Base-by-base conservation (phyloP, 2,888 invertebrate species). In the Alsophila aescularia region DNA sequence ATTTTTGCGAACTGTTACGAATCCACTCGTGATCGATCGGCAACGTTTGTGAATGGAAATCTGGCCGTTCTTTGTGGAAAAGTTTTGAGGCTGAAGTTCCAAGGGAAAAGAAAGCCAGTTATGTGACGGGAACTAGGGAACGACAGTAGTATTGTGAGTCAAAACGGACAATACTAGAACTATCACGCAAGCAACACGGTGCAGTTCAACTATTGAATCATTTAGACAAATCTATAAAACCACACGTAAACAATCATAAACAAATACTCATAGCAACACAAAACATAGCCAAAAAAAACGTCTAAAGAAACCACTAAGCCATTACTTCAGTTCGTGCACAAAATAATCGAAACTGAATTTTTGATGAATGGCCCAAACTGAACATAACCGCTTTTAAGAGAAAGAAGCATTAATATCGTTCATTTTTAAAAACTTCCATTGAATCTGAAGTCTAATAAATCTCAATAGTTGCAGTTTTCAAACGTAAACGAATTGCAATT, bases 1-100 rank as follows among this genome's bases (percentile, higher is more conserved):
- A 58, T 58, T 58, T 61, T 42, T 32, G 42, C 13, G 36, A 48
- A 37, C 48, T 42, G 34, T 44, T 36, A 48, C 37, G 41, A 36
- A 48, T 37, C 14, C 29, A 32, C 13, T 21, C 40, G 35, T 14
- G 39, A 45, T 52, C 45, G 34, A 45, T 45, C 14, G 14, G 24
- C 8, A 24, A 24, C 16, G 32, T 15, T 42, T 29, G 34, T 41
- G 51, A 15, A 15, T 29, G 34, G 27, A 41, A 41, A 21, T n/a
- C 21, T 24, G 24, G 2, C 8, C 8, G 24, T 24, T 24, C 21
- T 21, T n/a, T 18, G 5, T 16, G 21, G 12, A 7, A n/a, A 13
- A 40, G 4, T 34, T 31, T n/a, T n/a, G n/a, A n/a, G n/a, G n/a
- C n/a, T n/a, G n/a, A n/a, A n/a, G n/a, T n/a, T n/a, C n/a, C n/a